Conservation (phyloP, 2,797 vertebrate genomes). For the Poecile montanus region DNA sequence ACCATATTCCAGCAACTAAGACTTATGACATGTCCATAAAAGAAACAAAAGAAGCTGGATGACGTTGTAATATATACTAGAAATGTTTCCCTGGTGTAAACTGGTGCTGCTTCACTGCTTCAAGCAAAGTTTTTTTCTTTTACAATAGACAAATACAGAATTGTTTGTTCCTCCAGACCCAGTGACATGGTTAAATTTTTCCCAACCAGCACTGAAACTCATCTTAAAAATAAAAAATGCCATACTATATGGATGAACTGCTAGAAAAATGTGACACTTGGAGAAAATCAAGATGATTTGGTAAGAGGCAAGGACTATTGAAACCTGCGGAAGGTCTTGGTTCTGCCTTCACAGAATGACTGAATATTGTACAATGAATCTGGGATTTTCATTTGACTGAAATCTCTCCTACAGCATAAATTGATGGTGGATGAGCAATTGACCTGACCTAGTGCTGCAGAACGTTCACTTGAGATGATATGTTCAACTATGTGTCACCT, state of each 20-base stretch:
- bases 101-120: neutral
- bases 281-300: neutral
- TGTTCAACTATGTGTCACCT: neutral
- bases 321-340: neutral
- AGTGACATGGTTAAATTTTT: neutral
- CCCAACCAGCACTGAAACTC: neutral
- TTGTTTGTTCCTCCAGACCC: neutral
- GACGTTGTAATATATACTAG: neutral
- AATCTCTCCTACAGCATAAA: neutral
- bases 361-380: neutral
- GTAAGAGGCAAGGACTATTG: neutral
- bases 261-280: neutral
- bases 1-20: neutral
- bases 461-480: neutral
- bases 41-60: neutral
- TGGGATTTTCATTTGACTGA: neutral
- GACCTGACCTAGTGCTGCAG: neutral
- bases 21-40: neutral
- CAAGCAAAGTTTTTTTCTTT: neutral
- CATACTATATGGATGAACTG: neutral
- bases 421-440: neutral
- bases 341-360: neutral
- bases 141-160: neutral
- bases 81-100: neutral
- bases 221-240: neutral